Percentiles rank a stretch among this genome's conserved stretches.
Conservation (phyloP, 2,797 vertebrate genomes). For the Gobionotothen gibberifrons region DNA sequence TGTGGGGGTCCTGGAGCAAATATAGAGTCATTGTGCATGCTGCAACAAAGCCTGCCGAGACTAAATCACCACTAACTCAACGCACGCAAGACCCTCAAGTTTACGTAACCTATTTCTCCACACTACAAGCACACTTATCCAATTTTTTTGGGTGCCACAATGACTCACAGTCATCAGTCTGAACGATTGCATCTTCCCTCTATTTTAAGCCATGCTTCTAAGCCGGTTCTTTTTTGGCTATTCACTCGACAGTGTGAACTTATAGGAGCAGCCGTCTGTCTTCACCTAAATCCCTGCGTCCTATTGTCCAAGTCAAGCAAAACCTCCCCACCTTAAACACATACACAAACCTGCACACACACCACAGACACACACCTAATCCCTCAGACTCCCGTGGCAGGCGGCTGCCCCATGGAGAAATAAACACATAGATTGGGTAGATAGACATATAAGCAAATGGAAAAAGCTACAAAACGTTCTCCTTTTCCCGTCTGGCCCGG, state of each 20-base stretch:
- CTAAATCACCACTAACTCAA: conserved; percentile 30
- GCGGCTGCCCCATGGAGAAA: conserved; percentile 46
- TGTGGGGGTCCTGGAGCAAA: conserved; percentile 49
- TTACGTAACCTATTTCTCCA: conserved; percentile 45
- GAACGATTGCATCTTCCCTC: conserved; percentile 23
- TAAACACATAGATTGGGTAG: conserved; percentile 56
- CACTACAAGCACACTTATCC: conserved; percentile 28
- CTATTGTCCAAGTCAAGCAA: conserved; percentile 49
- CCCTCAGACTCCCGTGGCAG: conserved; percentile 38
- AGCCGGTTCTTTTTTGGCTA: conserved; percentile 22
- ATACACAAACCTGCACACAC: conserved; percentile 60
- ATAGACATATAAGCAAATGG: conserved; percentile 42
- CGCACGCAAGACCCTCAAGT: conserved; percentile 26
- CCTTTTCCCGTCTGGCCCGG: conserved; percentile 32
- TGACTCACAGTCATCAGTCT: conserved; percentile 16
- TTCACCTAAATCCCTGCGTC: conserved; percentile 53
- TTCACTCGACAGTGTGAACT: conserved; percentile 54
- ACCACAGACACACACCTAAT: conserved; percentile 50
- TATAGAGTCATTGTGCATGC: conserved; percentile 50
- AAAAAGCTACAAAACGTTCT: conserved; percentile 42
- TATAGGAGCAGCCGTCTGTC: conserved; percentile 54
- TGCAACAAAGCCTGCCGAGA: conserved; percentile 37
- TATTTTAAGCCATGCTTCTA: conserved; percentile 60
- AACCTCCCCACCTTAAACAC: conserved; percentile 65
- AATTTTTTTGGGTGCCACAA: conserved; percentile 24